Evolutionary conservation across 2,888 invertebrate species (phyloP).

Genomic region (Micropterix aruncella): DNA sequence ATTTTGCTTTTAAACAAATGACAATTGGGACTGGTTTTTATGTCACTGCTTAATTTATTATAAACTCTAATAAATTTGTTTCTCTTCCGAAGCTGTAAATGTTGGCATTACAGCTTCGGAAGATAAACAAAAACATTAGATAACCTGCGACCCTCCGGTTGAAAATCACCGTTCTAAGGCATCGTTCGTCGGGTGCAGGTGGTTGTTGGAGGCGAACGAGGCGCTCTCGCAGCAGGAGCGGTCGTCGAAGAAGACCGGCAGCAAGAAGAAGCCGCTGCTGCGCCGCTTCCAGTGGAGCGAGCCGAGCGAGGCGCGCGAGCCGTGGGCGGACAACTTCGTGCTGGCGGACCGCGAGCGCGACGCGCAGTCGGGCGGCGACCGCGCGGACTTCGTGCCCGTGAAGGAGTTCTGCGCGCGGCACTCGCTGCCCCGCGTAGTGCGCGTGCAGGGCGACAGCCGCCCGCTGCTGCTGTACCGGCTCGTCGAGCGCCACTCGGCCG

Average conservation of each 20-base stretch:
- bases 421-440: slow-evolving; percentile 44
- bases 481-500: slow-evolving; percentile 45
- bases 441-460: slow-evolving; percentile 39
- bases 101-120: too few species aligned
- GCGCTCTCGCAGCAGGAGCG: slow-evolving; percentile 30
- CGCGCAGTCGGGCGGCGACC: slow-evolving; percentile 15
- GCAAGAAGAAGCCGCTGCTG: slow-evolving; percentile 29
- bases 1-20: too few species aligned
- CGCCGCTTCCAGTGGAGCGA: slow-evolving; percentile 26
- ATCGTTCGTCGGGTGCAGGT: too few species aligned
- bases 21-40: too few species aligned
- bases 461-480: slow-evolving; percentile 48
- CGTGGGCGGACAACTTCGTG: slow-evolving; percentile 27
- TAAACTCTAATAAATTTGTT: too few species aligned
- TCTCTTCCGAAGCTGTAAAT: too few species aligned
- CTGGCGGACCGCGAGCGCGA: slow-evolving; percentile 22
- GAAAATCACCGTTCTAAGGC: too few species aligned
- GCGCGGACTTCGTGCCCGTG: slow-evolving; percentile 13
- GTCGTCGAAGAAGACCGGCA: slow-evolving; percentile 31
- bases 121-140: too few species aligned
- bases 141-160: too few species aligned
- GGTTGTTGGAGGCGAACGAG: slow-evolving; percentile 37
- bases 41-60: too few species aligned
- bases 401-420: slow-evolving; percentile 47
- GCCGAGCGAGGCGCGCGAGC: slow-evolving; percentile 27